These are phyloP conservation scores for Tachuris rubrigastra DNA, from an alignment of 2,113 vertebrate genomes.

Conservation along the genomic window DNA sequence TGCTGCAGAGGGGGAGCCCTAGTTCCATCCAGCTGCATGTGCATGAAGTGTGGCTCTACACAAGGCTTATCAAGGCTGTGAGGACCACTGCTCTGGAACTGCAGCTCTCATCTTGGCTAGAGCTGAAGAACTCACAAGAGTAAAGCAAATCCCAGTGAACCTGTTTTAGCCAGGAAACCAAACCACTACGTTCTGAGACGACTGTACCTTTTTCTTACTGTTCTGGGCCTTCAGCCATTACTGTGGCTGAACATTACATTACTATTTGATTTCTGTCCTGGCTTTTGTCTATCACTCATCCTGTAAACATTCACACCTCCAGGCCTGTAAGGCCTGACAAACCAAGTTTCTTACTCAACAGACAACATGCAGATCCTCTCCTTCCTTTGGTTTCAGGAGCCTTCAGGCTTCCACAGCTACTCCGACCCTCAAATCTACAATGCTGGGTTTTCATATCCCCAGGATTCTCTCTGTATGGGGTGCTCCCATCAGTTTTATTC, in stretches of 20 bases:
- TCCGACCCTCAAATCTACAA: not conserved
- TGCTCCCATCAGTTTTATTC: not conserved
- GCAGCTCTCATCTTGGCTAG: not conserved
- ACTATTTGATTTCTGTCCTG: not conserved
- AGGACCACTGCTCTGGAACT: not conserved
- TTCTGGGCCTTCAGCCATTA: not conserved
- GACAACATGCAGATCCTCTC: not conserved
- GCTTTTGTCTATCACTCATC: not conserved
- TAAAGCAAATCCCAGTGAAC: not conserved
- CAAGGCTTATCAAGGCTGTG: not conserved
- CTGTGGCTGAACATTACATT: not conserved
- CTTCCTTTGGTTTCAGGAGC: not conserved
- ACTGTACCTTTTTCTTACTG: not conserved
- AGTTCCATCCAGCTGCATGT: not conserved
- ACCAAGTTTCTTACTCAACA: not conserved
- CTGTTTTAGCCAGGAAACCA: not conserved
- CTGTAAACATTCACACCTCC: not conserved
- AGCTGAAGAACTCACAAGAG: not conserved
- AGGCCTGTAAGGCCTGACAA: not conserved
- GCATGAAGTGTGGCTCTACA: rapidly evolving
- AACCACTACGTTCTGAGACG: not conserved
- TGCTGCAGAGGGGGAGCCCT: not conserved
- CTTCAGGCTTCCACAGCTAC: not conserved
- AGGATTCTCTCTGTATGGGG: not conserved
- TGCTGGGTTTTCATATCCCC: not conserved